Percentiles rank a stretch among this genome's conserved stretches.
Conservation (phyloP, 2,113 vertebrate species). For the Falcunculus frontatus region DNA sequence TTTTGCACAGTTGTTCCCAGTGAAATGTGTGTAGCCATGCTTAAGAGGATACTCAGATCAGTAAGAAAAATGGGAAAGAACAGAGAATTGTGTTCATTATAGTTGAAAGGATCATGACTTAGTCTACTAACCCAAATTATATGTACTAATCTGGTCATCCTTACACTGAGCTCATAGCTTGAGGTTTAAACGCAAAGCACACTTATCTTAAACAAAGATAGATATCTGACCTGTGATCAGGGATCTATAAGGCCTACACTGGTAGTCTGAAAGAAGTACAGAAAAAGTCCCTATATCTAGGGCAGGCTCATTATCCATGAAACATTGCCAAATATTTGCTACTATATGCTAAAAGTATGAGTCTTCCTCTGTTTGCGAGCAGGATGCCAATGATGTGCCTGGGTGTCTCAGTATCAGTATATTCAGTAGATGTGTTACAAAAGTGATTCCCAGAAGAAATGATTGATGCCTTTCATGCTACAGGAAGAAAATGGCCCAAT, state of each 20-base stretch:
- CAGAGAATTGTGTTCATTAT: neutral
- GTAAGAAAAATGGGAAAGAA: neutral
- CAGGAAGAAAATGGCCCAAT: neutral
- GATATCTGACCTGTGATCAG: neutral
- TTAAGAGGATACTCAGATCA: neutral
- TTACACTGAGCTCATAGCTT: neutral
- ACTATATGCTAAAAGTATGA: neutral
- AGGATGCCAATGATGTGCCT: neutral
- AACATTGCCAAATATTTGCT: neutral
- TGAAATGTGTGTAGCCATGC: neutral
- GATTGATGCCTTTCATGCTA: neutral
- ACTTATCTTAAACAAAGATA: neutral
- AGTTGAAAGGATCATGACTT: neutral
- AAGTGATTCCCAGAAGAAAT: slow-evolving; percentile 16
- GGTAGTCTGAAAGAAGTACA: neutral
- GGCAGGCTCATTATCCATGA: neutral
- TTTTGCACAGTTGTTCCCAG: neutral
- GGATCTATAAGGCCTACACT: neutral
- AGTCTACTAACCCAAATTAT: neutral
- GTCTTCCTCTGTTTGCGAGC: neutral
- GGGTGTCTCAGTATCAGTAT: neutral
- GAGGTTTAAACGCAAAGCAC: neutral
- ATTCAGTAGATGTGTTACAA: neutral
- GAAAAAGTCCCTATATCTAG: neutral
- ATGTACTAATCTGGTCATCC: neutral